Conservation (phyloP, 2,113 vertebrate genomes). For the Notothenia coriiceps region DNA sequence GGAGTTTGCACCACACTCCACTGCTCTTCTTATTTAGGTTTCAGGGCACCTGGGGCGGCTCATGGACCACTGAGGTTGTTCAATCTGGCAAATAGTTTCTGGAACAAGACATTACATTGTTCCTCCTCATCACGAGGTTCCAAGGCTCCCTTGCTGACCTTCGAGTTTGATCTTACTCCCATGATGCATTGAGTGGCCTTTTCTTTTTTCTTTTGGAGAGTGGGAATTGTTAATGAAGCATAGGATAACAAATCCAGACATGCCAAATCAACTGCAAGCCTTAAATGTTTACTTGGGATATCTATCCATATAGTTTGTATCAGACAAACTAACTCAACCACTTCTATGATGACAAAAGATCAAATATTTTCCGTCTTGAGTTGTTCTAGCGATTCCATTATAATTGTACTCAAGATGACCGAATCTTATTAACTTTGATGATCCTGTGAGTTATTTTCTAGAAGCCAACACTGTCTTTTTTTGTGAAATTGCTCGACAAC, state of each 20-base stretch:
- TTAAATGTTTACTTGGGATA: background rate
- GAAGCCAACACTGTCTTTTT: background rate
- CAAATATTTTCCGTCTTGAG: background rate
- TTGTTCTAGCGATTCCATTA: background rate
- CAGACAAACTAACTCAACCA: background rate
- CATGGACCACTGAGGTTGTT: slow-evolving; percentile 50
- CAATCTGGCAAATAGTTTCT: slow-evolving; percentile 57
- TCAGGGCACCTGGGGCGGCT: slow-evolving; percentile 44
- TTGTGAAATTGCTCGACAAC: background rate
- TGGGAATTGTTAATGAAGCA: slow-evolving; percentile 15
- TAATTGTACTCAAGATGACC: background rate
- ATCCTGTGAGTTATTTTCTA: background rate
- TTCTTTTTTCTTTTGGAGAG: slow-evolving; percentile 36
- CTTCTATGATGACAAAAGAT: too few relatives aligned
- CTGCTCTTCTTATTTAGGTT: slow-evolving; percentile 49
- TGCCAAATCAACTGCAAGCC: background rate
- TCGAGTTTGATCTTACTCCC: slow-evolving; percentile 31
- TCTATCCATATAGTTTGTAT: background rate
- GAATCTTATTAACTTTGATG: background rate
- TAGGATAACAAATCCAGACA: background rate
- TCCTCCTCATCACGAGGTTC: slow-evolving; percentile 54
- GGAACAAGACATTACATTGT: too few relatives aligned
- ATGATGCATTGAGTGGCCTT: slow-evolving; percentile 33
- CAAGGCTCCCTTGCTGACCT: slow-evolving; percentile 38
- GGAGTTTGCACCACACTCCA: slow-evolving; percentile 51